Base-by-base conservation (phyloP, 2,797 vertebrate species). In the Sebastes oblongus region DNA sequence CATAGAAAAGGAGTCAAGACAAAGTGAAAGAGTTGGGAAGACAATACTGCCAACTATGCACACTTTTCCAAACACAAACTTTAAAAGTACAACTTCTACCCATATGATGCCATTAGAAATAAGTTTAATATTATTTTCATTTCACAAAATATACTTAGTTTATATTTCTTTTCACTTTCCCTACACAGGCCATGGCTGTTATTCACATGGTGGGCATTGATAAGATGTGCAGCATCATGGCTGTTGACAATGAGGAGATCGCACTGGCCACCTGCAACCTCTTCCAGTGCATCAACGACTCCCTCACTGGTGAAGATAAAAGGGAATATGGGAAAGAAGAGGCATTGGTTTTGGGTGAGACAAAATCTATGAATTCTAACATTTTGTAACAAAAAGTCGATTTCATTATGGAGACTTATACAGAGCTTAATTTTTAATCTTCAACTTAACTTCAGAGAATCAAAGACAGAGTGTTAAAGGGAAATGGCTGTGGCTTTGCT, bases 171-270 rank as follows among this genome's bases (percentile, higher is more conserved):
- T 64, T 66, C 0, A 46, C 60, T 66, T 42, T 22, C 25, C 52
- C 13, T 58, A 32, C 78, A 87, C 84, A 99, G 98, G 95, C 98
- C 81, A 97, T 97, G 4, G 98, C 96, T 3, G 96, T 99, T 50
- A 87, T 98, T 66, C 95, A 98, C 13, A 87, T 94, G 73, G 90
- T 99, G 77, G 95, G 96, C 36, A 86, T 98, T 5, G 96, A 97
- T 80, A 97, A 92, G 66, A 92, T 99, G 42, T 98, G 97, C 86
- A 96, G 95, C 91, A 96, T 98, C 89, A 98, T 99, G 98, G 97
- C 97, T 0, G 62, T 96, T 36, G 96, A 98, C 89, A 95, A 97
- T 0, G 97, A 98, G 80, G 98, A 99, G 87, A 96, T 98, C 30
- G 95, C 96, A 0, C 74, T 99, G 91, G 97, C 97, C 1, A 90